Conservation (phyloP, 2,888 invertebrate genomes). For the Machimus rusticus region DNA sequence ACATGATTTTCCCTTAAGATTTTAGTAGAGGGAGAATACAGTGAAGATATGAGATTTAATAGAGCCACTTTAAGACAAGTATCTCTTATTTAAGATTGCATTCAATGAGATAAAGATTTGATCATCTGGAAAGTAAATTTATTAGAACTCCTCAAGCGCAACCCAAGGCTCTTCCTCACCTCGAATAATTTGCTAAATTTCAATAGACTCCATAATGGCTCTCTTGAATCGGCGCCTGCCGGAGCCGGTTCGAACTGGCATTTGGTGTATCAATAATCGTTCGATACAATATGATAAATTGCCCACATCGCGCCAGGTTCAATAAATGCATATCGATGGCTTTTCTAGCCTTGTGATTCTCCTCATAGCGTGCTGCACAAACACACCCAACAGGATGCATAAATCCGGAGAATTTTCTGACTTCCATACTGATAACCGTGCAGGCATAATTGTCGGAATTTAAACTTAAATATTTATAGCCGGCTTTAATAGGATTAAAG, state of each 20-base stretch:
- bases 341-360: background rate
- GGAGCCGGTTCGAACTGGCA: background rate
- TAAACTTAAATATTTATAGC: constrained; percentile 20
- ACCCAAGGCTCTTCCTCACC: background rate
- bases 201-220: background rate
- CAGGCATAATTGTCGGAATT: constrained; percentile 1
- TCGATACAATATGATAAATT: background rate
- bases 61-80: background rate
- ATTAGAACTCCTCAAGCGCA: background rate
- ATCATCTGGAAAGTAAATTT: background rate
- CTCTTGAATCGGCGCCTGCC: background rate
- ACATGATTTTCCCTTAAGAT: background rate
- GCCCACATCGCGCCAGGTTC: background rate
- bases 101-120: background rate
- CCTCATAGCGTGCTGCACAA: background rate
- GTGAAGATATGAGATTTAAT: background rate
- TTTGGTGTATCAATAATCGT: background rate
- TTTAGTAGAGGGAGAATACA: background rate
- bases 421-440: background rate
- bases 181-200: background rate
- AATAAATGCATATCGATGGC: background rate
- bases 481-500: constrained; percentile 2
- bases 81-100: background rate
- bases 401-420: background rate
- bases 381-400: constrained; percentile 7